Percentiles rank a stretch among this genome's conserved stretches.
phyloP scores from a whole-genome alignment of 2,113 vertebrate species.

The Calyptomena viridis region DNA sequence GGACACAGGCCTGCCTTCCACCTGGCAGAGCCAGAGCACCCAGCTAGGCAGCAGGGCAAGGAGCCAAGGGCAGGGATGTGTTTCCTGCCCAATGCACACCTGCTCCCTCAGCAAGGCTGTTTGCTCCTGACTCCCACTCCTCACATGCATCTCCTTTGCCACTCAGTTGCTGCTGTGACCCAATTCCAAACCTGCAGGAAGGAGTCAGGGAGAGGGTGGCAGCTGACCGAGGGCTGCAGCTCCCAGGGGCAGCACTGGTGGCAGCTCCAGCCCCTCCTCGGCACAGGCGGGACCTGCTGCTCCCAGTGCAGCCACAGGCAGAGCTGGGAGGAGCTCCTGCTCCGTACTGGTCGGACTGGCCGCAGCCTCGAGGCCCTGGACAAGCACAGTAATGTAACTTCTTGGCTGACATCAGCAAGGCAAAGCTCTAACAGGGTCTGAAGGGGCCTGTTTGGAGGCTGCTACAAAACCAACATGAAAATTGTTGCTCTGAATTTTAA shows the following conservation, averaged over 20 bases:
- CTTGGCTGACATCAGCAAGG: not conserved
- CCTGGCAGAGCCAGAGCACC: not conserved
- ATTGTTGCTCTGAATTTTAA: not conserved
- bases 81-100: not conserved
- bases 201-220: not conserved
- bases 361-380: not conserved
- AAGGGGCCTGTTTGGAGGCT: not conserved
- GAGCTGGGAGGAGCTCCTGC: not conserved
- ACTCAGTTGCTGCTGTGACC: conserved; percentile 7
- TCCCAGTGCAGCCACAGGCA: not conserved
- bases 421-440: not conserved
- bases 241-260: not conserved
- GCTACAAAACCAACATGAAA: not conserved
- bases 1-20: not conserved
- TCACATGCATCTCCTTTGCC: not conserved
- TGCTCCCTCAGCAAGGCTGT: conserved; percentile 7
- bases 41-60: not conserved
- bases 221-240: not conserved
- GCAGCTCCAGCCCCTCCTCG: not conserved
- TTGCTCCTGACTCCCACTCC: not conserved
- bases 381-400: not conserved
- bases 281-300: not conserved
- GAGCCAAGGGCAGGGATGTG: not conserved
- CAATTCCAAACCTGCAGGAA: not conserved
- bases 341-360: not conserved